Evolutionary conservation across 1,140 invertebrate genomes (phyloP), one percentile per base, ranked within the genome.

Genomic region (Drosophila albomicans): DNA sequence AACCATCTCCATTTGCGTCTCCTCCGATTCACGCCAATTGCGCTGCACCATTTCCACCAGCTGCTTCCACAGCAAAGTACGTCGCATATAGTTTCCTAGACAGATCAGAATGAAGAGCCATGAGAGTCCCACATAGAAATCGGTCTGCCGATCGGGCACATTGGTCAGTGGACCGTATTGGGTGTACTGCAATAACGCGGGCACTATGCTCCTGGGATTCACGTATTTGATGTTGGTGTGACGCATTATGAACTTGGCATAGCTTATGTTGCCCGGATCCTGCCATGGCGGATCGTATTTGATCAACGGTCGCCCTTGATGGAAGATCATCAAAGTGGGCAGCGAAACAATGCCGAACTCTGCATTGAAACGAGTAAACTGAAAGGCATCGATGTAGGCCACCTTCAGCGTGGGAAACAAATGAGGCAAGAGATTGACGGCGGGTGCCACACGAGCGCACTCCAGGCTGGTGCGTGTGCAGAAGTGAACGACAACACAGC

Each of bases 321-420:
- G 98, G 82, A 99, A 98, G 61, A 99, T 94, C 93, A 99, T 95
- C 8, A 99, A 92, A 38, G 98, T 98, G 43, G 98, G 98, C 25
- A 99, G 96, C 15, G 97, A 97, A n/a, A 98, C 96, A 74, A 99
- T 97, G 15, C 98, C 98, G 94, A 98, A 98, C 86, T 98, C 96
- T 0, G 97, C 97, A 93, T 98, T 98, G 35, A 98, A 96, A 51
- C 96, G 95, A 78, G 96, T 96, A 90, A 98, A 96, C 87, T 96
- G 95, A 70, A 97, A 95, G 1, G 97, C 97, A 94, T 99, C 98
- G 13, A 99, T 95, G 8, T 98, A 98, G 30, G 97, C 95, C 90
- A 98, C 95, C 93, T 96, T 96, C 5, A 99, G 94, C 84, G 96
- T 95, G 7, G 97, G 97, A 94, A 97, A 99, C 3, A 85, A 30